Percentiles rank a stretch among this genome's conserved stretches.
Evolutionary conservation across 2,113 vertebrate genomes (phyloP).

Genomic region (Arvicanthis niloticus): DNA sequence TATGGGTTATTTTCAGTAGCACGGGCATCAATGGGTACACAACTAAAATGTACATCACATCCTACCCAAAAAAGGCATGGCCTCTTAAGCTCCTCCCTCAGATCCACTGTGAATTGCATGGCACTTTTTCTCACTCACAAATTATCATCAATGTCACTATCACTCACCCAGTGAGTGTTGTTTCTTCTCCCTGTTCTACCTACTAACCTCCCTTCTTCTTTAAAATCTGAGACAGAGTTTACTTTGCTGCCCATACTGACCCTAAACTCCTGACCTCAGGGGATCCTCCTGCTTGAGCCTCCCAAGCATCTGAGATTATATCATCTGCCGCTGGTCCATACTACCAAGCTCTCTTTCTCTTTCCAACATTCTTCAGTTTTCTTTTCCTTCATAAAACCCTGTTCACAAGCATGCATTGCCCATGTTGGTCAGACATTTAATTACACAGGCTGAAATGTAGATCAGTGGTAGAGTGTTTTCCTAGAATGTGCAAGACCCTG

Average conservation of each 20-base stretch:
- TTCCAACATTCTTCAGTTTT: not conserved
- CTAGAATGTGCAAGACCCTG: not conserved
- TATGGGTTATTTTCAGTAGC: not conserved
- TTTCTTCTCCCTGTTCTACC: not conserved
- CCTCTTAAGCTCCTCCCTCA: not conserved
- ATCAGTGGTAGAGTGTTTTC: not conserved
- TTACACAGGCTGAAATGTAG: not conserved
- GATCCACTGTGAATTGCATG: not conserved
- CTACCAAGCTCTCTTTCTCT: not conserved
- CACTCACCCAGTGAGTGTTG: not conserved
- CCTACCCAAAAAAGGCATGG: not conserved
- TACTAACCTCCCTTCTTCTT: not conserved
- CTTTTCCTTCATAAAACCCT: slow-evolving; percentile 21
- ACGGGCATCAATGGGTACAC: not conserved
- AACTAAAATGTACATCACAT: too few species aligned
- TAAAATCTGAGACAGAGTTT: not conserved
- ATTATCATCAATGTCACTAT: not conserved
- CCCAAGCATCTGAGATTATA: not conserved
- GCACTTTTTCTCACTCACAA: slow-evolving; percentile 16
- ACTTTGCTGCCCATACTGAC: not conserved
- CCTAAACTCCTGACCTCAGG: not conserved
- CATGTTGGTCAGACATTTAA: not conserved
- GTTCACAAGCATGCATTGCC: not conserved
- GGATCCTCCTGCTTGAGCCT: not conserved
- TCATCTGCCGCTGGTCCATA: not conserved